phyloP scores from a whole-genome alignment of 2,797 vertebrate genomes.

The Cheirogaleus major region DNA sequence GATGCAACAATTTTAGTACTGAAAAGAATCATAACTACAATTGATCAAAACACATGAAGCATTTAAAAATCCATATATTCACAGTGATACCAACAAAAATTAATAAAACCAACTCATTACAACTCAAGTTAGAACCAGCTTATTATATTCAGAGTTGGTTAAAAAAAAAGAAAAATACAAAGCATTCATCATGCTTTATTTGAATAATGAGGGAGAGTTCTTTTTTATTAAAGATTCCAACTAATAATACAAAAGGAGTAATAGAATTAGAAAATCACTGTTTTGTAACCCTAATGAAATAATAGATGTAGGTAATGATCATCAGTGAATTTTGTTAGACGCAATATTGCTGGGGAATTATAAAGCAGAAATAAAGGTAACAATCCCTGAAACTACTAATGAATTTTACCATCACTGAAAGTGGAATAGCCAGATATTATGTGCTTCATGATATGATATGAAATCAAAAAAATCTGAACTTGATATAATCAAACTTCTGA shows the following conservation, averaged over 20 bases:
- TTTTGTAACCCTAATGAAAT: neutral
- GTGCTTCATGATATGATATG: neutral
- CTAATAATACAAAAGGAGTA: neutral
- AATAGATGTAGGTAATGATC: neutral
- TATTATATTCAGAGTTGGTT: neutral
- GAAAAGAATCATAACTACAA: neutral
- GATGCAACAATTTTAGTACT: neutral
- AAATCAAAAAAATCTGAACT: neutral
- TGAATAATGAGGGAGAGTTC: neutral
- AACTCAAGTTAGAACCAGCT: neutral
- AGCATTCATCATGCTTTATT: neutral
- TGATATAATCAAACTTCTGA: neutral
- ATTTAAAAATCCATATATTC: neutral
- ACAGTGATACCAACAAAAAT: neutral
- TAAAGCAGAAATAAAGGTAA: neutral
- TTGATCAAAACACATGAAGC: neutral
- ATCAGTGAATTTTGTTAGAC: neutral
- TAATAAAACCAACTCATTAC: neutral
- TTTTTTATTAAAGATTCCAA: neutral
- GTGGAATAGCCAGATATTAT: neutral
- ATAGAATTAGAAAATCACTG: neutral
- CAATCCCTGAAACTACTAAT: neutral
- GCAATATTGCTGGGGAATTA: neutral
- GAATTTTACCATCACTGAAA: neutral
- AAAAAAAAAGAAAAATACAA: neutral